A percentile compares a stretch with the other conserved stretches of the same genome.
phyloP scores from a whole-genome alignment of 2,888 invertebrate genomes.

The Ochropleura plecta region DNA sequence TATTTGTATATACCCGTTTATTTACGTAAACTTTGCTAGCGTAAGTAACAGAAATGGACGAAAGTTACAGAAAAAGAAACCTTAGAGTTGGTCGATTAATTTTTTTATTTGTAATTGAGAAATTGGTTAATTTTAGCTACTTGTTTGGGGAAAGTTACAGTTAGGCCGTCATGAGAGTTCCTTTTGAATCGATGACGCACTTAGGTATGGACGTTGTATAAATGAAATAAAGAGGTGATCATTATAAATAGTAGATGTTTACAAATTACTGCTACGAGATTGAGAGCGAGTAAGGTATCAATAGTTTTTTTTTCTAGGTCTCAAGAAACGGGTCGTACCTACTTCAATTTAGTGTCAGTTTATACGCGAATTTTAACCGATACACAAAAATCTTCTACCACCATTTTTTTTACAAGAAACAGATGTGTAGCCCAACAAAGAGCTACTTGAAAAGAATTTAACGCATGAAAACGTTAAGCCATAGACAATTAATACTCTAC shows the following conservation, averaged over 20 bases:
- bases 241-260: not conserved
- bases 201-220: too few species aligned
- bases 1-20: slow-evolving; percentile 63
- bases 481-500: slow-evolving; percentile 64
- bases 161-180: not conserved
- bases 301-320: not conserved
- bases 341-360: not conserved
- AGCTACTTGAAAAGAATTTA: slow-evolving; percentile 84
- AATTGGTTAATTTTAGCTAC: slow-evolving; percentile 23
- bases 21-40: slow-evolving; percentile 64
- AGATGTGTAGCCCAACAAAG: slow-evolving; percentile 69
- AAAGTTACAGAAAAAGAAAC: slow-evolving; percentile 45
- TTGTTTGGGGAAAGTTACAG: slow-evolving; percentile 5
- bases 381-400: slow-evolving; percentile 8
- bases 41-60: slow-evolving; percentile 36
- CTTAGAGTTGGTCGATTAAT: slow-evolving; percentile 26
- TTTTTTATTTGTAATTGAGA: slow-evolving; percentile 28
- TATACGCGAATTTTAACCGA: not conserved
- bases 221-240: too few species aligned
- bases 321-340: not conserved
- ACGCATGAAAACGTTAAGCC: slow-evolving; percentile 77
- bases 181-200: not conserved
- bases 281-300: not conserved
- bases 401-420: slow-evolving; percentile 65
- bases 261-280: not conserved